Percentiles rank a stretch among this genome's conserved stretches.
Evolutionary conservation across 2,888 invertebrate genomes (phyloP).

Genomic region (Lepidochrysops patricia): DNA sequence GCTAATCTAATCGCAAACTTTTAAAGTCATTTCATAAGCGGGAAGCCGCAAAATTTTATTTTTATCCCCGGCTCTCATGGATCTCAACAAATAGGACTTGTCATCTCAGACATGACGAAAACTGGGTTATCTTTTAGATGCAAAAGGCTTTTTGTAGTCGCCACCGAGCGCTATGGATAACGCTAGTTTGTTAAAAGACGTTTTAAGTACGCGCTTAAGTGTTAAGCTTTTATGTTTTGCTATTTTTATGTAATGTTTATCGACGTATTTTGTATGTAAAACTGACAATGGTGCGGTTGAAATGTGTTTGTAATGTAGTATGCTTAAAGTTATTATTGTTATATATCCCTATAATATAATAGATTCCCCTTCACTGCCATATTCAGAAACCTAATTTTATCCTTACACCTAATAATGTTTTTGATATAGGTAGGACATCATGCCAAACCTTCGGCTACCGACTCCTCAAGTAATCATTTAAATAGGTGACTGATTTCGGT

Average conservation of each 20-base stretch:
- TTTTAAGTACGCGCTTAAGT: slow-evolving; percentile 17
- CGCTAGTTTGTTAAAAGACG: slow-evolving; percentile 23
- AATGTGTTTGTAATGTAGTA: no score
- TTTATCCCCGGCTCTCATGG: slow-evolving; percentile 19
- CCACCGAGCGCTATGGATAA: slow-evolving; percentile 21
- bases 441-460: no score
- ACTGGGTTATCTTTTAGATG: slow-evolving; percentile 24
- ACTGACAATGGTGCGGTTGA: no score
- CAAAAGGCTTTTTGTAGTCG: slow-evolving; percentile 22
- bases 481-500: no score
- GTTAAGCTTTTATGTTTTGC: slow-evolving; percentile 2
- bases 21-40: slow-evolving; percentile 1
- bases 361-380: no score
- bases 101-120: slow-evolving; percentile 23
- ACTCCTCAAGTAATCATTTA: no score
- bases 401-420: no score
- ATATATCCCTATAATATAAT: no score
- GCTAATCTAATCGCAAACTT: background rate
- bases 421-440: no score
- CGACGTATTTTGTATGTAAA: background rate
- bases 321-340: no score
- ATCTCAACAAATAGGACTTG: slow-evolving; percentile 23
- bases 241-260: background rate
- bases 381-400: no score
- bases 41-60: slow-evolving; percentile 18